phyloP scores from a whole-genome alignment of 2,797 vertebrate species.

The Denticeps clupeoides region DNA sequence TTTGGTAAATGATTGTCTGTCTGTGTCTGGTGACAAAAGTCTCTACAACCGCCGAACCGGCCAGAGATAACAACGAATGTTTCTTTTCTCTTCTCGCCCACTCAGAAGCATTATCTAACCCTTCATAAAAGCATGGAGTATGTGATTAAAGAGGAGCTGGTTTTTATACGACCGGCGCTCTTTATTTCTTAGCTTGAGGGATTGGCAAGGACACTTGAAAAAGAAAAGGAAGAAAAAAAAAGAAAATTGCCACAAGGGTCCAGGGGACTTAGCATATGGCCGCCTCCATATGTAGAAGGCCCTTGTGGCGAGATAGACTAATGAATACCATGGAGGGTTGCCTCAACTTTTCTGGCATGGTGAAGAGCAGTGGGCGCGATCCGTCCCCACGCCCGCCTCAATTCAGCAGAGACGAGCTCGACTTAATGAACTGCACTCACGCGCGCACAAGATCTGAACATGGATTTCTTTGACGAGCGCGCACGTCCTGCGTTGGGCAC shows the following conservation, averaged over 20 bases:
- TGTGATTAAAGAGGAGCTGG: too few relatives aligned
- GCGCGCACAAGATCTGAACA: not conserved
- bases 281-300: slow-evolving; percentile 45
- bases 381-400: slow-evolving; percentile 6
- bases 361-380: slow-evolving; percentile 16
- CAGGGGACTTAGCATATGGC: slow-evolving; percentile 49
- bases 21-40: too few relatives aligned
- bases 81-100: too few relatives aligned
- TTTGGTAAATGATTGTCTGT: too few relatives aligned
- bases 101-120: too few relatives aligned
- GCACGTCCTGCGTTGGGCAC: too few relatives aligned
- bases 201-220: slow-evolving; percentile 37
- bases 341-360: slow-evolving; percentile 36
- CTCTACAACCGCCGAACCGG: too few relatives aligned
- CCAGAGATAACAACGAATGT: too few relatives aligned
- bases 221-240: too few relatives aligned
- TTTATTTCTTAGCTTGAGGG: not conserved
- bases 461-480: too few relatives aligned
- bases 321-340: slow-evolving; percentile 54
- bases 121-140: too few relatives aligned
- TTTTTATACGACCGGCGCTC: slow-evolving; percentile 1
- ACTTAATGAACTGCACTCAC: not conserved
- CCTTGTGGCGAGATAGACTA: slow-evolving; percentile 60
- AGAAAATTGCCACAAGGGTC: slow-evolving; percentile 43
- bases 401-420: not conserved